Base-by-base conservation (phyloP, 2,113 vertebrate genomes). In the Oenanthe oenanthe region DNA sequence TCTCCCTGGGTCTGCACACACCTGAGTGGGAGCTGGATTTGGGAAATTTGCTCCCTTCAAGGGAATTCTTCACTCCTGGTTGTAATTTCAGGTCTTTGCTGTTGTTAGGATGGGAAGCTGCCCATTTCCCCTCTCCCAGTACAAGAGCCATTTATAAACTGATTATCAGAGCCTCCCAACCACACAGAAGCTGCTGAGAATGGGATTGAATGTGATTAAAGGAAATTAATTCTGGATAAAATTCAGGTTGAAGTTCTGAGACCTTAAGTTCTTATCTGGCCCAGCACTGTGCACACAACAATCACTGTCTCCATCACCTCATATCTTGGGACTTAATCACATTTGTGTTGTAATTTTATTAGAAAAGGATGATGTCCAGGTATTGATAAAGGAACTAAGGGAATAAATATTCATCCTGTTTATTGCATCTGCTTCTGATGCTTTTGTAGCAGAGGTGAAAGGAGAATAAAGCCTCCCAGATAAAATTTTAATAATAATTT, bases 211-310 rank as follows among this genome's bases (percentile, higher is more conserved):
- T 71, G 53, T 45, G 84, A 87, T 66, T 77, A 96, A 79, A 97
- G 80, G 80, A 97, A 97, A 97, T 97, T 73, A 94, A 58, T 88
- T 92, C 93, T 12, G 6, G 61, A 71, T 84, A 88, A 96, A 97
- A 88, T 48, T 54, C 79, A 89, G 65, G 54, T 82, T 70, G 63
- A 70, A 82, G 28, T 88, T 63, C 82, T 50, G 92, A 89, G 43
- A 54, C 77, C 28, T 94, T 13, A 14, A 38, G 40, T 75, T 88
- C 47, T 93, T 88, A 78, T 90, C 92, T 67, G 77, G 43, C 17
- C 53, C 81, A 66, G 73, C 53, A 65, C 10, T 47, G 87, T n/a
- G 53, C 56, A 77, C 36, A 42, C 31, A 74, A 61, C 50, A 51
- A 29, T 82, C 73, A 26, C 31, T 58, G 58, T 58, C 74, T 63